Evolutionary conservation across 2,113 vertebrate species (phyloP).

Genomic region (Planiliza haematocheilus): DNA sequence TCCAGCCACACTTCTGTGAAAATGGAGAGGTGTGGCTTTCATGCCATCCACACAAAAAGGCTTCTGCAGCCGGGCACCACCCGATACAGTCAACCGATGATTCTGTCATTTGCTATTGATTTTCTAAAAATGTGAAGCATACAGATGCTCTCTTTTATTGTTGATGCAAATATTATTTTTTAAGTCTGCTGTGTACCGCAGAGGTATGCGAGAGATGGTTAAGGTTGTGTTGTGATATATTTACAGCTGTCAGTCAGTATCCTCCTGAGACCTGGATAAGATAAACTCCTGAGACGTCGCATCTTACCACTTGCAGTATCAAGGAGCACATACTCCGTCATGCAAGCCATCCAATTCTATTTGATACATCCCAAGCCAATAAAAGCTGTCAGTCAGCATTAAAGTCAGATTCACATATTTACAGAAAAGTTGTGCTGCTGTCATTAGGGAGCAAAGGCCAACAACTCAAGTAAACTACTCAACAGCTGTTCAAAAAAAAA

Average conservation of each 20-base stretch:
- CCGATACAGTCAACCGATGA: constrained; percentile 4
- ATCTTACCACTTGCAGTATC: constrained; percentile 76
- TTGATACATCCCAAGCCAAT: constrained; percentile 83
- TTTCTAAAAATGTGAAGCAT: constrained; percentile 58
- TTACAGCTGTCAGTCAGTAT: constrained; percentile 82
- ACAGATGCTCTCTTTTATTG: constrained; percentile 56
- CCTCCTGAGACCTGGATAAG: constrained; percentile 74
- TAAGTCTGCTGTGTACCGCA: constrained; percentile 62
- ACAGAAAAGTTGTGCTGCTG: constrained; percentile 76
- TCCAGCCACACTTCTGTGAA: neutral
- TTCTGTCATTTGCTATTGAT: constrained; percentile 53
- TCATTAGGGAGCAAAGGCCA: constrained; percentile 82
- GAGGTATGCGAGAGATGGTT: constrained; percentile 68
- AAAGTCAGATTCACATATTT: constrained; percentile 79
- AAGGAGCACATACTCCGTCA: constrained; percentile 80
- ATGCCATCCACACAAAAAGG: neutral
- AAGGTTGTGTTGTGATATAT: constrained; percentile 75
- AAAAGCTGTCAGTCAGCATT: constrained; percentile 82
- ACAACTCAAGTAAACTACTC: constrained; percentile 71
- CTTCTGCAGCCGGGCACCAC: neutral
- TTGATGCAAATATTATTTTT: constrained; percentile 71
- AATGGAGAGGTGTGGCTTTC: neutral
- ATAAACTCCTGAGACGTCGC: constrained; percentile 77
- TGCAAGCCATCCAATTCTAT: constrained; percentile 83
- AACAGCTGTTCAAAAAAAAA: constrained; percentile 65